These are phyloP conservation scores for Rousettus leschenaultii DNA, from an alignment of 2,113 vertebrate species.

Conservation along the genomic window DNA sequence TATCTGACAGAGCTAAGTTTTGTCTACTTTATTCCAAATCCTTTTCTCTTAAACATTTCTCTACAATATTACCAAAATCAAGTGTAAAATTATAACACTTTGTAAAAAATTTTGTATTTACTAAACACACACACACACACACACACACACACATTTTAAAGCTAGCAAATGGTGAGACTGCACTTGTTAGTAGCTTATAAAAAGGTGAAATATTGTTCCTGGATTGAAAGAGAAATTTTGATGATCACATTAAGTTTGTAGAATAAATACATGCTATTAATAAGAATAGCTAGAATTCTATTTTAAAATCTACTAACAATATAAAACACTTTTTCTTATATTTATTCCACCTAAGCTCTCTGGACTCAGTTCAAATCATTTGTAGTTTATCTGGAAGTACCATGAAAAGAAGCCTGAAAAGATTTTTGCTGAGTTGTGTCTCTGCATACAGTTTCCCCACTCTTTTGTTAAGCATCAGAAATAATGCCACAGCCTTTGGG, in stretches of 20 bases:
- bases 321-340: background rate
- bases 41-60: background rate
- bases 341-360: background rate
- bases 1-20: background rate
- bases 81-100: background rate
- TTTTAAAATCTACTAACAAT: background rate
- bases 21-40: background rate
- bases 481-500: background rate
- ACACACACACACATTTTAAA: background rate
- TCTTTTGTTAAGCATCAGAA: constrained; percentile 3
- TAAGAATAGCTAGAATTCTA: background rate
- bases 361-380: background rate
- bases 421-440: background rate
- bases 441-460: background rate
- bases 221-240: background rate
- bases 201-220: background rate
- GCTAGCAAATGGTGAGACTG: background rate
- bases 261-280: background rate
- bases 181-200: background rate
- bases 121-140: background rate
- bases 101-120: background rate
- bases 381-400: background rate
- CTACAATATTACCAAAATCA: background rate
- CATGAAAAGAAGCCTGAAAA: background rate
- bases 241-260: background rate